Percentiles rank a stretch among this genome's conserved stretches.
Evolutionary conservation across 2,888 invertebrate genomes (phyloP).

Genomic region (Nephrocerus scutellatus): DNA sequence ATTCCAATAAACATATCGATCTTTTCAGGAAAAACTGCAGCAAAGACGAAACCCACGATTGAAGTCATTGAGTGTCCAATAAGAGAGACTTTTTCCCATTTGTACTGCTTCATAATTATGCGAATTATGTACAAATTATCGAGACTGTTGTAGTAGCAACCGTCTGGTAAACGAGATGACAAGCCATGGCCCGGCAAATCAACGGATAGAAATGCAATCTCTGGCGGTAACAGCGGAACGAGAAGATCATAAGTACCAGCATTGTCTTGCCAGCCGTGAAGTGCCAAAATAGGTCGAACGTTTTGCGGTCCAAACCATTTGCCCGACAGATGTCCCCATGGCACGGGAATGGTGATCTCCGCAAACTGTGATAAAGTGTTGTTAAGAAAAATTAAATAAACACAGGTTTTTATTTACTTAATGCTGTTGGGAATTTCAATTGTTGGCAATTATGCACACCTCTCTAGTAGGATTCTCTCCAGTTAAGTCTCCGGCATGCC

Average conservation of each 20-base stretch:
- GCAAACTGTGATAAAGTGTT: constrained; percentile 46
- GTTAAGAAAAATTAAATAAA: too few relatives aligned
- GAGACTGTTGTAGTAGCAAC: constrained; percentile 47
- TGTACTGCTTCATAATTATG: constrained; percentile 56
- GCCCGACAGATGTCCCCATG: constrained; percentile 63
- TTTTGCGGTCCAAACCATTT: constrained; percentile 64
- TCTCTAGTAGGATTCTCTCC: constrained; percentile 36
- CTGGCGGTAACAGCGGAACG: constrained; percentile 53
- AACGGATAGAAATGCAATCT: constrained; percentile 54
- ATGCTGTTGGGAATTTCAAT: not conserved
- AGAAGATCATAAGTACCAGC: constrained; percentile 68
- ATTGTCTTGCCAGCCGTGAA: constrained; percentile 78
- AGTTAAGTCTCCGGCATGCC: constrained; percentile 41
- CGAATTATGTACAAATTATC: constrained; percentile 51
- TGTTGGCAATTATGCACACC: constrained; percentile 30
- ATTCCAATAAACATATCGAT: constrained; percentile 43
- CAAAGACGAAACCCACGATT: constrained; percentile 56
- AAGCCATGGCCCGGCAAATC: constrained; percentile 67
- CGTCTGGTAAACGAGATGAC: constrained; percentile 61
- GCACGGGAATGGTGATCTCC: constrained; percentile 62
- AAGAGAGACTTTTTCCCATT: constrained; percentile 63
- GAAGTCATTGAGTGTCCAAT: constrained; percentile 66
- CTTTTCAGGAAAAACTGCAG: constrained; percentile 52
- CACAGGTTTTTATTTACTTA: constrained; percentile 9
- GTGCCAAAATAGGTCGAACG: constrained; percentile 57